Conservation (phyloP, 2,888 invertebrate species). For the Synergus japonicus region DNA sequence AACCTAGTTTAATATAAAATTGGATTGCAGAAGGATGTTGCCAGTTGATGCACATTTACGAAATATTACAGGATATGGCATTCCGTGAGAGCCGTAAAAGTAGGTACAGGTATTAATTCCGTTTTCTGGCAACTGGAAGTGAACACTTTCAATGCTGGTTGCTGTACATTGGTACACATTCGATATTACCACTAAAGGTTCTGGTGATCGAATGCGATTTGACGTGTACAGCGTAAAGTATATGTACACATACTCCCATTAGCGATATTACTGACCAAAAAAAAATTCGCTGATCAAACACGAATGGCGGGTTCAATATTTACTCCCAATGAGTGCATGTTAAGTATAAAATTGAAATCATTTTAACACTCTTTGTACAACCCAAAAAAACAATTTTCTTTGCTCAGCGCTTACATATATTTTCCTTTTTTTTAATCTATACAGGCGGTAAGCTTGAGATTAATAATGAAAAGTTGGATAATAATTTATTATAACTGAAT, state of each 20-base stretch:
- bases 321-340: neutral
- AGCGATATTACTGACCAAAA: slow-evolving; percentile 7
- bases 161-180: slow-evolving; percentile 10
- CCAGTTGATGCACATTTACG: neutral
- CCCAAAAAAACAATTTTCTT: too few species aligned
- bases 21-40: neutral
- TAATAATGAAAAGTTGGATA: too few species aligned
- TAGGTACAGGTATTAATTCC: slow-evolving; percentile 6
- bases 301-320: neutral
- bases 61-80: slow-evolving; percentile 2
- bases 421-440: too few species aligned
- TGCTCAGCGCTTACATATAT: too few species aligned
- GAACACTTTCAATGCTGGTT: slow-evolving; percentile 5
- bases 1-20: neutral
- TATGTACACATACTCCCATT: slow-evolving; percentile 3
- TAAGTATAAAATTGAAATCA: neutral
- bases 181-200: slow-evolving; percentile 20
- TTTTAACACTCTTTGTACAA: too few species aligned
- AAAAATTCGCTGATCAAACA: neutral
- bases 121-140: slow-evolving; percentile 17
- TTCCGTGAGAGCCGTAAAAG: neutral
- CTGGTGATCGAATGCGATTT: slow-evolving; percentile 15
- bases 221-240: neutral
- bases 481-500: too few species aligned
- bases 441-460: too few species aligned